Evolutionary conservation across 2,888 invertebrate genomes (phyloP).

Genomic region (Pheosia tremula): DNA sequence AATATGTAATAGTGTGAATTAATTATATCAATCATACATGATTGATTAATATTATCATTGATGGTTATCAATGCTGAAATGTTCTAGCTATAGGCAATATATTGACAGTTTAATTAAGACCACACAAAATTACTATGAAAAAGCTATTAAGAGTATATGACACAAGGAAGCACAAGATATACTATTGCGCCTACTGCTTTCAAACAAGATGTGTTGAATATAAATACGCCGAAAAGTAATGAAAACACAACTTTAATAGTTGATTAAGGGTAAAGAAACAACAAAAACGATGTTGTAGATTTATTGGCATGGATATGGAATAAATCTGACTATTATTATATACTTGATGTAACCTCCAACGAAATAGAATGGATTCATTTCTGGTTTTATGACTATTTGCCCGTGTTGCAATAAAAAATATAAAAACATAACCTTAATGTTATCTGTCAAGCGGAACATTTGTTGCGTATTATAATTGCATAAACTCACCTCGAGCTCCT

Average conservation of each 20-base stretch:
- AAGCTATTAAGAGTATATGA: too few species aligned
- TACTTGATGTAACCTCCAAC: slow-evolving; percentile 22
- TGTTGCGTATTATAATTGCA: slow-evolving; percentile 23
- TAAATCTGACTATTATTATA: slow-evolving; percentile 12
- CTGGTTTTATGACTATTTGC: slow-evolving; percentile 19
- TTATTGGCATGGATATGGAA: neutral
- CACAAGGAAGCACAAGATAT: too few species aligned
- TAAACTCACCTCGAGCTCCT: slow-evolving; percentile 86
- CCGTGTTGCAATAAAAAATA: slow-evolving; percentile 42
- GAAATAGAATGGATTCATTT: slow-evolving; percentile 28
- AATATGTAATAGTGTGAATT: too few species aligned
- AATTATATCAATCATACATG: neutral
- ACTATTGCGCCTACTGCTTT: slow-evolving; percentile 5
- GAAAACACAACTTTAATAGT: slow-evolving; percentile 8
- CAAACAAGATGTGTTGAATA: slow-evolving; percentile 1
- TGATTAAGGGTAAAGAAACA: too few species aligned
- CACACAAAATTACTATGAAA: neutral
- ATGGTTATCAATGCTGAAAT: slow-evolving; percentile 13
- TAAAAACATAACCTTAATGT: slow-evolving; percentile 75
- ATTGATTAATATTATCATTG: slow-evolving; percentile 10
- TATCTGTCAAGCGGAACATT: slow-evolving; percentile 58
- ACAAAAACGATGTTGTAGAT: slow-evolving; percentile 14
- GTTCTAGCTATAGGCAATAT: slow-evolving; percentile 10
- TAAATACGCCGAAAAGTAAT: slow-evolving; percentile 16
- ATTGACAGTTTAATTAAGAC: neutral